phyloP scores from a whole-genome alignment of 2,797 vertebrate species.

The Trachops cirrhosus region DNA sequence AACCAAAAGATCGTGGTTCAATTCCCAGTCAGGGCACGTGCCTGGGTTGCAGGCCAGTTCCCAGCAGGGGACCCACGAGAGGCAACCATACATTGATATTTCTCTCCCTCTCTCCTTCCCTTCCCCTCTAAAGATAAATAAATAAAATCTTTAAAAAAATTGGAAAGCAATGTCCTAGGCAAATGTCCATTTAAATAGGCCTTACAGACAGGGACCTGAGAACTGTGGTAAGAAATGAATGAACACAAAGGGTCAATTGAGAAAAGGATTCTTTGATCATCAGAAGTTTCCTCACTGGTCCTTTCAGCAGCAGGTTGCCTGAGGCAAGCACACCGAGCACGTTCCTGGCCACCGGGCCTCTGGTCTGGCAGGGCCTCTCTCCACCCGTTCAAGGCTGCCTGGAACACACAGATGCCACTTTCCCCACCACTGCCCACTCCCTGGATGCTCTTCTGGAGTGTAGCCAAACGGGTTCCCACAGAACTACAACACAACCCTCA shows the following conservation, averaged over 20 bases:
- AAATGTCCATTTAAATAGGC: not conserved
- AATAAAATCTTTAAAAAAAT: no score
- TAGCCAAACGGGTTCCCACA: not conserved
- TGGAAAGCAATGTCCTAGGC: no score
- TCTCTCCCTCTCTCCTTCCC: no score
- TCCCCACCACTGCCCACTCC: not conserved
- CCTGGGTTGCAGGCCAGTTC: no score
- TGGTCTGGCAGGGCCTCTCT: not conserved
- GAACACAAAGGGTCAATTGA: not conserved
- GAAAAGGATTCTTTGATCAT: not conserved
- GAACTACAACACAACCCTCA: not conserved
- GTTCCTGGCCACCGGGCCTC: rapidly evolving
- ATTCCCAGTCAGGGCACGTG: no score
- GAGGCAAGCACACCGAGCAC: no score
- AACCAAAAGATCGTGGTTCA: no score
- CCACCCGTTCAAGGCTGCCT: not conserved
- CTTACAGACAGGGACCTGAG: not conserved
- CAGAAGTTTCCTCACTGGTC: not conserved
- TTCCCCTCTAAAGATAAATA: no score
- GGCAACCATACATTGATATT: no score
- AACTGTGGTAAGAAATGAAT: not conserved
- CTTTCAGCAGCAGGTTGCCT: not conserved
- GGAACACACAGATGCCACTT: not conserved
- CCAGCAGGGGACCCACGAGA: no score
- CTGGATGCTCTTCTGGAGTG: not conserved